phyloP scores from a whole-genome alignment of 2,888 invertebrate species.

The Meandrusa payeni region DNA sequence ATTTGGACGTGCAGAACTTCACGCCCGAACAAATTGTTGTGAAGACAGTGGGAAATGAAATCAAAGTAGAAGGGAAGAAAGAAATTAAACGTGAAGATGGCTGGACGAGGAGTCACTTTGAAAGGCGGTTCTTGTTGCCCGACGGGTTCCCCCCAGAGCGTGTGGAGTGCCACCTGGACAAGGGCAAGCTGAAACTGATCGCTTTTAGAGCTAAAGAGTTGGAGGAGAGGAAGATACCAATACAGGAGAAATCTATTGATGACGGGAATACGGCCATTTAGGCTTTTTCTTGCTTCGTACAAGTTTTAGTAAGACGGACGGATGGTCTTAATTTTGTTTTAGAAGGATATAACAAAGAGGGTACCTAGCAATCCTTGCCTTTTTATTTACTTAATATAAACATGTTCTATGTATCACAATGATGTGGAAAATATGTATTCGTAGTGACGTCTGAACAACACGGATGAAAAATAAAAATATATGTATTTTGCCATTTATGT shows the following conservation, averaged over 20 bases:
- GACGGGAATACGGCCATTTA: slow-evolving; percentile 5
- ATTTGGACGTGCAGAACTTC: slow-evolving; percentile 89
- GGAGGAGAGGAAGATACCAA: slow-evolving; percentile 55
- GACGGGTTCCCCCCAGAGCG: slow-evolving; percentile 87
- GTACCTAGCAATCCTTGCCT: too few relatives aligned
- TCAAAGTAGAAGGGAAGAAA: slow-evolving; percentile 89
- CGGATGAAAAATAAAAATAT: too few relatives aligned
- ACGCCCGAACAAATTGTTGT: slow-evolving; percentile 89
- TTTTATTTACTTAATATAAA: too few relatives aligned
- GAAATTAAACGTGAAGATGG: slow-evolving; percentile 89
- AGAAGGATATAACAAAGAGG: too few relatives aligned
- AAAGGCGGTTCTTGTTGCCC: slow-evolving; percentile 87
- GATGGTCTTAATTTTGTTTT: slow-evolving; percentile 6
- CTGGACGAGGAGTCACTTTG: slow-evolving; percentile 87
- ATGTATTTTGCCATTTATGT: too few relatives aligned
- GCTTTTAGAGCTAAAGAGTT: slow-evolving; percentile 79
- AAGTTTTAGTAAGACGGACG: neutral
- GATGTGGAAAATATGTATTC: too few relatives aligned
- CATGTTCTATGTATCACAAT: too few relatives aligned
- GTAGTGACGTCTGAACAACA: too few relatives aligned
- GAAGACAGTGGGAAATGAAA: slow-evolving; percentile 86
- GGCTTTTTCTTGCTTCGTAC: too few relatives aligned
- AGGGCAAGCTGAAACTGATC: slow-evolving; percentile 86
- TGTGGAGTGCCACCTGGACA: slow-evolving; percentile 87
- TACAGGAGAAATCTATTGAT: slow-evolving; percentile 48